A percentile compares a stretch with the other conserved stretches of the same genome.
Evolutionary conservation across 2,113 vertebrate genomes (phyloP).

Genomic region (Maccullochella peelii): DNA sequence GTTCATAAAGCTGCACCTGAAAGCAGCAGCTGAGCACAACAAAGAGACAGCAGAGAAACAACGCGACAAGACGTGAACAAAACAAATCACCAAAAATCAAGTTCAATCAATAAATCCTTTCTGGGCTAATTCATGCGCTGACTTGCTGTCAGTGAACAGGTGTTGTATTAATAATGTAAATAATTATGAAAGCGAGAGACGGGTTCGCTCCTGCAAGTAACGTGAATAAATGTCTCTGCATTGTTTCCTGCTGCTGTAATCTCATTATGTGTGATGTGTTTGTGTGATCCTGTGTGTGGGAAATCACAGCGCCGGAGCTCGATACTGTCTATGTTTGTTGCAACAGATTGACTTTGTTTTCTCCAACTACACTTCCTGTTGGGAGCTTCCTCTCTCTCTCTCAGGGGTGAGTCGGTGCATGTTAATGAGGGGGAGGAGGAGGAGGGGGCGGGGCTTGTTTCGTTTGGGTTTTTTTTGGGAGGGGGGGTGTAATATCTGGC

Average conservation of each 20-base stretch:
- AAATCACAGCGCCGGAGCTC: not conserved
- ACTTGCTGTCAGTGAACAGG: not conserved
- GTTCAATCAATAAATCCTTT: not conserved
- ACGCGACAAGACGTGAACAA: not conserved
- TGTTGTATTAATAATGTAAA: not conserved
- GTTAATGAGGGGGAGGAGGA: slow-evolving; percentile 34
- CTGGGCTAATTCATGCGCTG: not conserved
- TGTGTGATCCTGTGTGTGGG: slow-evolving; percentile 34
- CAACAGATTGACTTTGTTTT: slow-evolving; percentile 64
- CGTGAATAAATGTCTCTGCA: not conserved
- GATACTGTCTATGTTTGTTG: not conserved
- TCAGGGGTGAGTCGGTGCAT: slow-evolving; percentile 49
- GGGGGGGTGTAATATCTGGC: slow-evolving; percentile 19
- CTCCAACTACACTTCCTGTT: slow-evolving; percentile 71
- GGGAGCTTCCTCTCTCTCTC: slow-evolving; percentile 45
- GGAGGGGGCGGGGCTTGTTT: slow-evolving; percentile 28
- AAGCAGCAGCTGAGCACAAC: slow-evolving; percentile 22
- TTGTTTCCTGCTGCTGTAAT: slow-evolving; percentile 35
- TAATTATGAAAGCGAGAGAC: too few relatives aligned
- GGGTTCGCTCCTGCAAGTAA: not conserved
- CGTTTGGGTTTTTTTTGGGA: not conserved
- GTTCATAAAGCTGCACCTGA: not conserved
- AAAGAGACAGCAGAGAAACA: slow-evolving; percentile 15
- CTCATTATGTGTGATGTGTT: slow-evolving; percentile 46
- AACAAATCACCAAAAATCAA: not conserved